Conservation (phyloP, 1,140 invertebrate genomes). For the Caenorhabditis tropicalis region DNA sequence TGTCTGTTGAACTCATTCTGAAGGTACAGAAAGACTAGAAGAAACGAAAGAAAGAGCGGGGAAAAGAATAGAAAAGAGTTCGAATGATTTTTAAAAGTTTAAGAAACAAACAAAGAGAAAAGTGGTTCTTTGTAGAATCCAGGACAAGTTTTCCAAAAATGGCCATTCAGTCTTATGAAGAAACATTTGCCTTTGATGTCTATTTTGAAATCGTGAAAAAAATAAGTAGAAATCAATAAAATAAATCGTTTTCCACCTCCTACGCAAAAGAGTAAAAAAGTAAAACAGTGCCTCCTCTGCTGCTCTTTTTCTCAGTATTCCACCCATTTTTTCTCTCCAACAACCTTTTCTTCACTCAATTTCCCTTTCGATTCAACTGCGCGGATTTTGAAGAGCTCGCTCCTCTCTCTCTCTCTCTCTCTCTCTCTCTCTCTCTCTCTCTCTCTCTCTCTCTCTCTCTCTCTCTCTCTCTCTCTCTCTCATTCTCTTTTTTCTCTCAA, state of each 20-base stretch:
- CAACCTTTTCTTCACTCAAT: neutral
- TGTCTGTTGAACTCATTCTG: neutral
- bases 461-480: neutral
- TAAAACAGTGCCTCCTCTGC: neutral
- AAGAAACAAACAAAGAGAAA: neutral
- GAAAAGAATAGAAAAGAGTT: neutral
- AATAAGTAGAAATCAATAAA: neutral
- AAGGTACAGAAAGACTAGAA: neutral
- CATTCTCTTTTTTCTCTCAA: too few relatives aligned
- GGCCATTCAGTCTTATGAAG: too few relatives aligned
- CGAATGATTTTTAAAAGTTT: neutral
- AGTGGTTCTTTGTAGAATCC: too few relatives aligned
- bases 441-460: neutral
- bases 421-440: neutral
- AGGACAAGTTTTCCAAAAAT: too few relatives aligned
- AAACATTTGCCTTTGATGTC: too few relatives aligned
- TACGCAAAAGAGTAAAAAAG: neutral
- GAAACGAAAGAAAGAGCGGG: neutral
- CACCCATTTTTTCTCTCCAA: constrained; percentile 1
- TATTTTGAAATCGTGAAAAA: constrained; percentile 3
- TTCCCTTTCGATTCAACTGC: neutral
- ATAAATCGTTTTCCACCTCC: too few relatives aligned
- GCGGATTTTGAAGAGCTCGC: constrained; percentile 29
- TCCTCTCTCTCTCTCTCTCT: neutral
- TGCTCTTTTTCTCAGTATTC: neutral